Evolutionary conservation across 2,113 vertebrate species (phyloP).

Genomic region (Otus sunia): DNA sequence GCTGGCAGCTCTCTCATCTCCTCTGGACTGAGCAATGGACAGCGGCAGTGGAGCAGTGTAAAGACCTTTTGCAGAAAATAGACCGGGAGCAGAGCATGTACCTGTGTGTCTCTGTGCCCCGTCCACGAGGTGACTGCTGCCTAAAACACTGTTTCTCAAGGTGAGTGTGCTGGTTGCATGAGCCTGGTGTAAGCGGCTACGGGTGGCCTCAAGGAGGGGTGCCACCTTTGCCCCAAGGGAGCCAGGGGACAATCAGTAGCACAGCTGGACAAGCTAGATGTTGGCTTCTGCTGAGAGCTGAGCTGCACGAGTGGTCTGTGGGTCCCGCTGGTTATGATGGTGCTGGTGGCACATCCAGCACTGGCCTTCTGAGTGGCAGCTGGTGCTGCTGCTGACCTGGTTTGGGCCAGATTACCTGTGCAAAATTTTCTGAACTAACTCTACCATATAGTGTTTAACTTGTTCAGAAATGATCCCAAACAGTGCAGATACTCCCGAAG

Average conservation of each 20-base stretch:
- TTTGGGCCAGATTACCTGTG: neutral
- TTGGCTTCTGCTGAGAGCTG: neutral
- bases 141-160: neutral
- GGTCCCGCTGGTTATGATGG: neutral
- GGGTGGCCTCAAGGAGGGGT: neutral
- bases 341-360: neutral
- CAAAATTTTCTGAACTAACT: neutral
- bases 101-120: rapidly evolving
- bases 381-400: neutral
- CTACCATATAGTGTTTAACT: neutral
- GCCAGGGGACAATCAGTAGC: rapidly evolving
- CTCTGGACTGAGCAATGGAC: neutral
- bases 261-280: neutral
- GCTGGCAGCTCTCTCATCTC: neutral
- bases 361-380: neutral
- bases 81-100: neutral
- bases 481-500: neutral
- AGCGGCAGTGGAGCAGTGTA: neutral
- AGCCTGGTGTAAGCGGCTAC: neutral
- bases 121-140: neutral
- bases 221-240: neutral
- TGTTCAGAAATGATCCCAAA: neutral
- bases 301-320: neutral
- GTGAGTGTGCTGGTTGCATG: neutral
- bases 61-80: neutral